Base-by-base conservation (phyloP, 64 coral and sea anemone genomes). In the Montipora cactus region DNA sequence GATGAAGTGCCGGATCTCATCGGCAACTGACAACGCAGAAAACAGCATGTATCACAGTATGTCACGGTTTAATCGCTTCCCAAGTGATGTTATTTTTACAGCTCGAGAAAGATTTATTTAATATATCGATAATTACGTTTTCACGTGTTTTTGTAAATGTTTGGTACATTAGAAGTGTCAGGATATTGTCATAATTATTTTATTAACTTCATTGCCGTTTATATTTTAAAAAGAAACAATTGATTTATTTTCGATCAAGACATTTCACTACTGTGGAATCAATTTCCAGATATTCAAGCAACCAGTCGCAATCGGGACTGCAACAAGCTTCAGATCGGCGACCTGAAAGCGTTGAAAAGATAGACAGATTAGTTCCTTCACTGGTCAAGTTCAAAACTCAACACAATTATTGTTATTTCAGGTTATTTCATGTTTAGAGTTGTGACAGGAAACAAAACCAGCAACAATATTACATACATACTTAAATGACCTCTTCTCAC, bases 231-330 rank as follows among this genome's bases (percentile, higher is more conserved):
- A 44, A 61, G 53, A 69, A 23, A 57, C 6, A 4, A 20, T 13
- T 28, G 19, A 11, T 83, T 88, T 87, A 97, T 83, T 97, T 97
- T 61, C 94, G 90, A 81, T 97, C 95, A 18, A 97, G 81, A 49
- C 95, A 97, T 69, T 97, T 97, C 49, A 97, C 93, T 52, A 97
- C 95, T 44, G 92, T 88, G 9, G 89, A 88, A 66, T 97, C 95
- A 46, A 97, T 94, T 81, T 97, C 95, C 69, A 97, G 59, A 81
- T 94, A 97, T 14, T 91, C 77, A 55, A 97, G 89, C 44, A 97
- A 75, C 95, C 95, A 97, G 25, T 97, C 92, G 20, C 95, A 97
- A 0, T 83, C 95, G 11, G 95, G 95, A 82, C 95, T 97, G 83
- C 95, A 97, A 77, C 95, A 97, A 5, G 95, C 92, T 50, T 49